Percentiles rank a stretch among this genome's conserved stretches.
Conservation (phyloP, 1,140 invertebrate genomes). For the Brachionus plicatilis region DNA sequence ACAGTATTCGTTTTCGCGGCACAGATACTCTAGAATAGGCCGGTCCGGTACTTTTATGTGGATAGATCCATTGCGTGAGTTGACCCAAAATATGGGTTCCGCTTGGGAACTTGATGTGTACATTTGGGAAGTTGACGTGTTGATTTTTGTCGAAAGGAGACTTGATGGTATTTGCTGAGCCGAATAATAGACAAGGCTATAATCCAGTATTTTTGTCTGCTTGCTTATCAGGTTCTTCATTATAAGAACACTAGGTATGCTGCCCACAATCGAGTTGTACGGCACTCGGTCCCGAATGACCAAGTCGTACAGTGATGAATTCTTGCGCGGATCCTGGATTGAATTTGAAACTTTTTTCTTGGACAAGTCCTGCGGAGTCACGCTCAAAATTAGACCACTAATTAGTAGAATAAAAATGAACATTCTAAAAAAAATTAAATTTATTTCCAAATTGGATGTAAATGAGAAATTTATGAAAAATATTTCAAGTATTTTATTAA, state of each 20-base stretch:
- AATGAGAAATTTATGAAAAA: background rate
- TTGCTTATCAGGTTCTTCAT: background rate
- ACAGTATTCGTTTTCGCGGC: background rate
- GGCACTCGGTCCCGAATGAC: background rate
- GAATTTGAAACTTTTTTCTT: background rate
- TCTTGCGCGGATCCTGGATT: conserved; percentile 2
- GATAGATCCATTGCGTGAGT: background rate
- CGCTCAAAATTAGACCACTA: background rate
- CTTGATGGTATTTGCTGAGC: conserved; percentile 24
- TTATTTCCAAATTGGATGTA: background rate
- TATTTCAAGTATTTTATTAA: conserved; percentile 17
- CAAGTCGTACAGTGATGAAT: conserved; percentile 8
- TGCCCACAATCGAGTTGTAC: background rate
- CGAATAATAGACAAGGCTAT: conserved; percentile 10
- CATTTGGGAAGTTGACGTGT: background rate
- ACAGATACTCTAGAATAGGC: conserved; percentile 21
- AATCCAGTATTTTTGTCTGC: background rate
- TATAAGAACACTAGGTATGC: background rate
- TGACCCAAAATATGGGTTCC: conserved; percentile 17
- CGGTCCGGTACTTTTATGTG: background rate
- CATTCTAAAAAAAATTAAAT: background rate
- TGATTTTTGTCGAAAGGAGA: background rate
- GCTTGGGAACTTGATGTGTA: background rate
- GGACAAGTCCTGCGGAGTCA: background rate
- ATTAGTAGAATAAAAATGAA: background rate